phyloP scores from a whole-genome alignment of 2,888 invertebrate genomes.

The Arge pagana region DNA sequence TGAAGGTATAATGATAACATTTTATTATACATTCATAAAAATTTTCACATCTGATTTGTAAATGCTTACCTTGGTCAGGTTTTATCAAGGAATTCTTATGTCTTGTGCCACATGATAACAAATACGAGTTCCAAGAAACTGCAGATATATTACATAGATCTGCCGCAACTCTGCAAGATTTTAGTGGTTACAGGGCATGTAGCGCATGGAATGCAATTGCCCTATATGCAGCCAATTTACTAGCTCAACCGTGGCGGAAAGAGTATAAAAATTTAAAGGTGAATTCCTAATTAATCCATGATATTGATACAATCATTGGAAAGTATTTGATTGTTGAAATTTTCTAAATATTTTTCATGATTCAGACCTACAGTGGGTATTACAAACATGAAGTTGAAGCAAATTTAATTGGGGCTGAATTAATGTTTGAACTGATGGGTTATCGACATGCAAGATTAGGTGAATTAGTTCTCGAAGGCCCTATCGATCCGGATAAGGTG shows the following conservation, averaged over 20 bases:
- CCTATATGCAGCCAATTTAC: slow-evolving; percentile 82
- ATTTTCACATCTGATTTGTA: too few relatives aligned
- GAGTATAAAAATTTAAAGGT: slow-evolving; percentile 84
- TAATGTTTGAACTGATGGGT: slow-evolving; percentile 81
- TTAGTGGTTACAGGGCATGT: slow-evolving; percentile 80
- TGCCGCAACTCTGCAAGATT: slow-evolving; percentile 71
- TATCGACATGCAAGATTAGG: slow-evolving; percentile 69
- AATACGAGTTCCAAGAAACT: slow-evolving; percentile 78
- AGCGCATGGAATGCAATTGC: slow-evolving; percentile 85
- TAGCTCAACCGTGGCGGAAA: slow-evolving; percentile 87
- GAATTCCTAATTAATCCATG: slow-evolving; percentile 34
- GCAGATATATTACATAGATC: slow-evolving; percentile 76
- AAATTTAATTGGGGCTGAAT: slow-evolving; percentile 77
- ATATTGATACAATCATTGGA: not conserved
- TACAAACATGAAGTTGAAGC: slow-evolving; percentile 86
- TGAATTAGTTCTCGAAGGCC: slow-evolving; percentile 69
- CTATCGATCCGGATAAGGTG: slow-evolving; percentile 81
- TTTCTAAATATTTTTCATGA: slow-evolving; percentile 30
- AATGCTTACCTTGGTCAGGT: slow-evolving; percentile 58
- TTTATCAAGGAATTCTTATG: slow-evolving; percentile 79
- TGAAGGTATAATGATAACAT: slow-evolving; percentile 65
- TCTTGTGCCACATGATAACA: slow-evolving; percentile 76
- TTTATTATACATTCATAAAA: not conserved
- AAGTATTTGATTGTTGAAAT: slow-evolving; percentile 4
- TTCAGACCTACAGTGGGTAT: slow-evolving; percentile 83